Evolutionary conservation across 2,888 invertebrate genomes (phyloP), one percentile per base, ranked within the genome.

Genomic region (Orgyia antiqua): DNA sequence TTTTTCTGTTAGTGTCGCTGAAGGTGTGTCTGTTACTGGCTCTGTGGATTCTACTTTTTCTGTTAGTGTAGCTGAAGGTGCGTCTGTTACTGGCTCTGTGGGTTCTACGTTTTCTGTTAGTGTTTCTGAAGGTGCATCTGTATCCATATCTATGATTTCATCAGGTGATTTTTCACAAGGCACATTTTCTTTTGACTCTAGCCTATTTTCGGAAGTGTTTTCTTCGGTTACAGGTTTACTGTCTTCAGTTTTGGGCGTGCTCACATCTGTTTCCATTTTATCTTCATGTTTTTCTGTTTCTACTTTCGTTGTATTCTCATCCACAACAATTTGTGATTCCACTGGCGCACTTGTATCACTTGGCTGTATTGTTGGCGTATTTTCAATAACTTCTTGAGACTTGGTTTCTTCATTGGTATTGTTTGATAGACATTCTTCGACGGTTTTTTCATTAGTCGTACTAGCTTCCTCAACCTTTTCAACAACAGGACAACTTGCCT

Each of bases 141-240:
- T 28, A 13, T 34, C 24, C 27, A 24, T 17, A 17, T 44, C 43
- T 31, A 35, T 51, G 10, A 30, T 40, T 11, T 38, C 34, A 12
- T 23, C 7, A 19, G 42, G 36, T 18, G 34, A 12, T 19, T 33
- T 29, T n/a, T 40, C 47, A 10, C 24, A 27, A 17, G 41, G 39
- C 4, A 17, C 27, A 36, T 35, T 24, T 20, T 36, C 33, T n/a
- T 31, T 35, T 3, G 31, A 48, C 26, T 23, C 30, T 29, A 44
- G 42, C 36, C 35, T 39, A 15, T 48, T 50, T 27, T 51, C 52
- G 18, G 33, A 35, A 19, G 39, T 35, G 4, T 30, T 39, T 21
- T 41, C 46, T 20, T 44, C 38, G 12, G 20, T 31, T 17, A 48
- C 43, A 28, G 39, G 34, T 33, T 48, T 57, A 27, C 40, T 55